Conservation (phyloP, 2,797 vertebrate species). For the Hyperoplus lanceolatus region DNA sequence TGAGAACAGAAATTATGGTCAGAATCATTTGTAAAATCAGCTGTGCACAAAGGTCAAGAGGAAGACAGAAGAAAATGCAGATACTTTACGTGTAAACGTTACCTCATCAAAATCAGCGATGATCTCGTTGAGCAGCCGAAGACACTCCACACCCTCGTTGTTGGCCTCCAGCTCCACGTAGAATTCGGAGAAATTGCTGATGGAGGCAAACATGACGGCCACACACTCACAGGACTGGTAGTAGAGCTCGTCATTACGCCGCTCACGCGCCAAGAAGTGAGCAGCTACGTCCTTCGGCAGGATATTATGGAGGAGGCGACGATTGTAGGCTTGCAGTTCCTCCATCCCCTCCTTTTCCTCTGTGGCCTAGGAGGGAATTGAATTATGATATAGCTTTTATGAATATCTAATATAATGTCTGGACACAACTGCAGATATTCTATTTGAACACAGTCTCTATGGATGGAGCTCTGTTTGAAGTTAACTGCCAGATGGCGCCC, state of each 20-base stretch:
- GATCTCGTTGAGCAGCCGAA: conserved; percentile 96
- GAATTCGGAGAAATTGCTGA: conserved; percentile 97
- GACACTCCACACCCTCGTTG: conserved; percentile 96
- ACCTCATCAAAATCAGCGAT: conserved; percentile 97
- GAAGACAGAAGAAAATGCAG: background rate
- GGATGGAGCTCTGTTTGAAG: background rate
- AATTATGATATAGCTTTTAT: conserved; percentile 21
- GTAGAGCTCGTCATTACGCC: conserved; percentile 94
- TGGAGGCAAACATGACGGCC: conserved; percentile 97
- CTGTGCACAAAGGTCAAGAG: background rate
- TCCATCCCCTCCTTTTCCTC: conserved; percentile 99
- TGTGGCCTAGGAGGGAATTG: conserved; percentile 87
- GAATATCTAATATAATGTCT: background rate
- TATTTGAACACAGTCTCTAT: background rate
- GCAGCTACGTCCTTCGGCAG: conserved; percentile 96
- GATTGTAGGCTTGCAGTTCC: conserved; percentile 96
- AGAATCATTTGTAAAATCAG: background rate
- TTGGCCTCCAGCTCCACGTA: conserved; percentile 98
- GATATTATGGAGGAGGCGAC: conserved; percentile 95
- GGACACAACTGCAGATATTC: background rate
- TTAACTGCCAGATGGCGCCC: conserved; percentile 8
- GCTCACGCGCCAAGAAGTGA: conserved; percentile 93
- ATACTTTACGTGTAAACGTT: conserved; percentile 9
- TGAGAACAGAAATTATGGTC: conserved; percentile 56
- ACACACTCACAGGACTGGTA: conserved; percentile 97